Evolutionary conservation across 2,888 invertebrate species (phyloP).

Genomic region (Volucella bombylans): DNA sequence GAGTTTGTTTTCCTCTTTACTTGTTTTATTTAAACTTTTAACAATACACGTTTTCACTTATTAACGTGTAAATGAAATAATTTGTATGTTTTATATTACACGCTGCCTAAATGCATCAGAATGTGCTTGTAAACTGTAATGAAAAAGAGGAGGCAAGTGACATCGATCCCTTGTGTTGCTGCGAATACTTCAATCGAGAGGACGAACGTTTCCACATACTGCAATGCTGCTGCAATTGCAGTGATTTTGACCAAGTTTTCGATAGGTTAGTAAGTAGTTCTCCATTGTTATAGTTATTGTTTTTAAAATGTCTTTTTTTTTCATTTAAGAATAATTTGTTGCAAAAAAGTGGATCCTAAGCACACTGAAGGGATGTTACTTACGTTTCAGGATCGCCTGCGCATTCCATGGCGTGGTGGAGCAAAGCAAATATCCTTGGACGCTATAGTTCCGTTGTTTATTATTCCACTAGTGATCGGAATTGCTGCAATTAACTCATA

Average conservation of each 20-base stretch:
- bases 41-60: constrained; percentile 26
- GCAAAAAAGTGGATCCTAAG: constrained; percentile 75
- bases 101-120: constrained; percentile 50
- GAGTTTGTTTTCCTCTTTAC: constrained; percentile 32
- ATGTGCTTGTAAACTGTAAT: constrained; percentile 11
- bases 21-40: constrained; percentile 38
- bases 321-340: constrained; percentile 76
- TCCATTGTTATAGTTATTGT: constrained; percentile 11
- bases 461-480: constrained; percentile 83
- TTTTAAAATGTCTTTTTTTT: not conserved
- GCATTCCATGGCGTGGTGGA: constrained; percentile 85
- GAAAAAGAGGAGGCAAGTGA: constrained; percentile 61
- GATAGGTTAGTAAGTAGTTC: constrained; percentile 82
- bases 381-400: constrained; percentile 84
- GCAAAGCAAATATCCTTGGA: constrained; percentile 84
- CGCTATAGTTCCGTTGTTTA: constrained; percentile 83
- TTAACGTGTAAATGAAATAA: constrained; percentile 27
- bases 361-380: constrained; percentile 81
- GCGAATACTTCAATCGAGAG: constrained; percentile 84
- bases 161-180: constrained; percentile 83
- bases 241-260: constrained; percentile 84
- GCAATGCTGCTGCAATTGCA: constrained; percentile 85
- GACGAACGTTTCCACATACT: constrained; percentile 83
- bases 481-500: constrained; percentile 83
- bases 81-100: constrained; percentile 52